phyloP scores from a whole-genome alignment of 2,888 invertebrate species.

The Tetragnatha montana region DNA sequence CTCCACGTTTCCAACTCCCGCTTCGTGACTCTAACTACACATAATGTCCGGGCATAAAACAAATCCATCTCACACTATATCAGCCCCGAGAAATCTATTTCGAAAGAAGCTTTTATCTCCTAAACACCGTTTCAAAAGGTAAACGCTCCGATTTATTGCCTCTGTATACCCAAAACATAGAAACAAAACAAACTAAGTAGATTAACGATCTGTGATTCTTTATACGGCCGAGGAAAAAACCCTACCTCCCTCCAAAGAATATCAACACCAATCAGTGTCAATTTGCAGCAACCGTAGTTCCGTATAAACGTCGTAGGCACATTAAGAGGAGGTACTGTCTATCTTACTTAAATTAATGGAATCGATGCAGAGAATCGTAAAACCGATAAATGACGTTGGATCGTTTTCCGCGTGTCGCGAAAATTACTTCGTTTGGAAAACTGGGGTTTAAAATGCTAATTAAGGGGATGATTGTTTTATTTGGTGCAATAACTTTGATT shows the following conservation, averaged over 20 bases:
- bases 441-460: neutral
- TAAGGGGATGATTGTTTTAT: neutral
- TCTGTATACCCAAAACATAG: neutral
- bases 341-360: neutral
- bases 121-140: neutral
- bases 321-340: neutral
- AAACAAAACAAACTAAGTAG: neutral
- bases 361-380: neutral
- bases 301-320: neutral
- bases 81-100: neutral
- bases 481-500: neutral
- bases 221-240: neutral
- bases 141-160: slow-evolving; percentile 4
- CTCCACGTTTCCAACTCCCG: too few relatives aligned
- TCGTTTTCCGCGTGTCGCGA: neutral
- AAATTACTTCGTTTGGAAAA: neutral
- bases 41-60: neutral
- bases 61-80: neutral
- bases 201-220: neutral
- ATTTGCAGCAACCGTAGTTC: neutral
- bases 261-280: slow-evolving; percentile 32
- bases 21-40: too few relatives aligned
- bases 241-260: neutral
- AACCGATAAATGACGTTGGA: neutral
- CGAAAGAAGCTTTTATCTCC: slow-evolving; percentile 8